Evolutionary conservation across 2,797 vertebrate genomes (phyloP), one percentile per base, ranked within the genome.

Genomic region (Xenopus petersii): DNA sequence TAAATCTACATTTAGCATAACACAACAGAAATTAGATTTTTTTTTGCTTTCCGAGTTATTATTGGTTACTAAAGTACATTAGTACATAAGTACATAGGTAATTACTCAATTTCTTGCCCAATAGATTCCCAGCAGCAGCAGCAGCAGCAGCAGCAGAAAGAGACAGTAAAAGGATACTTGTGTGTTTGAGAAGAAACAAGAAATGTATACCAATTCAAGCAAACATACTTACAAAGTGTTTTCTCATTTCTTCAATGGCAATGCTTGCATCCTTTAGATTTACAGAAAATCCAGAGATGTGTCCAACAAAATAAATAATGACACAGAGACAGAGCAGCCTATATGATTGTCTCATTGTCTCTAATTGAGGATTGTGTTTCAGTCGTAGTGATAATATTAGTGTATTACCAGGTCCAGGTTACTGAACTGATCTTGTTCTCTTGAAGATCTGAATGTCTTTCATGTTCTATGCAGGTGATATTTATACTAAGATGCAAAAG

Each of bases 211-310:
- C 26, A 30, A 30, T 30, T 30, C 2, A 30, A 30, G 36, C 8
- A 42, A 6, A 51, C 11, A 51, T 4, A 93, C 91, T 93, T 90
- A 93, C 91, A 80, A 89, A 90, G 67, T 91, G 87, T 61, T 73
- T 69, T 82, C 85, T 88, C 73, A 93, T 80, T 12, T 24, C 30
- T 6, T 83, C 51, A 84, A 88, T 84, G 64, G 86, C 84, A 1
- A 10, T 21, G 30, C 64, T 33, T 75, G 87, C 71, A 7, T 13
- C 12, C 36, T 12, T 5, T 67, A 87, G 82, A 70, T 79, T 46
- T 46, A 67, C 64, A 33, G 79, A 73, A 49, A n/a, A 72, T 4
- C 70, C 77, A 73, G 64, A 79, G 69, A 74, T 83, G 54, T 12
- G 47, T 68, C 84, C 85, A 79, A 80, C 81, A 75, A 17, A 86